A percentile compares a stretch with the other conserved stretches of the same genome.
These are phyloP conservation scores for Chrysolina americana DNA, from an alignment of 2,888 invertebrate genomes.

Conservation along the genomic window DNA sequence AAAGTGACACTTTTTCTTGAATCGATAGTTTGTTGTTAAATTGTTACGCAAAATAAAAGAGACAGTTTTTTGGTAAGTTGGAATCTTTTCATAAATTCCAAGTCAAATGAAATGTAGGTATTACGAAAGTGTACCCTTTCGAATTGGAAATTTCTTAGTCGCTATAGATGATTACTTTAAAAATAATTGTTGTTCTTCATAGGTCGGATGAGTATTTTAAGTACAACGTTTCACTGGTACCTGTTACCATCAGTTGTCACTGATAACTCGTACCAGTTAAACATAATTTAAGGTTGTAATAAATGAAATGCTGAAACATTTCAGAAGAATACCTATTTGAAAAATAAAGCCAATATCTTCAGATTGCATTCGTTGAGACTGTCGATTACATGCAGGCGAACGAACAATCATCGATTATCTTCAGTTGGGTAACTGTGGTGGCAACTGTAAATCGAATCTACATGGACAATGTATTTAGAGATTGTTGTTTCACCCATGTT, in stretches of 20 bases:
- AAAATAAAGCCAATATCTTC: neutral
- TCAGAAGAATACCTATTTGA: neutral
- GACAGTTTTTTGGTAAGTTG: constrained; percentile 15
- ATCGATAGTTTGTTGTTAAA: constrained; percentile 22
- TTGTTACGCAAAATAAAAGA: constrained; percentile 7
- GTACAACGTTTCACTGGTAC: no score
- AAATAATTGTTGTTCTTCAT: constrained; percentile 9
- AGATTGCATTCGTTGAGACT: neutral
- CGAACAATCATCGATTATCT: neutral
- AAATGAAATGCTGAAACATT: no score
- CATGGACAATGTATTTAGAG: no score
- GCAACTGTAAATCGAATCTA: neutral
- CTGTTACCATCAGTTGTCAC: no score
- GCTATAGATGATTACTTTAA: constrained; percentile 18
- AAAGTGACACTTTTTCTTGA: constrained; percentile 21
- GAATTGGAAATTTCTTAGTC: constrained; percentile 22
- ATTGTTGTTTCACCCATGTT: no score
- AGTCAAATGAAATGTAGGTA: constrained; percentile 25
- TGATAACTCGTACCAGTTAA: no score
- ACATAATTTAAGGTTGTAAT: no score
- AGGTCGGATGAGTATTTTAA: neutral
- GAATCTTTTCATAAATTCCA: constrained; percentile 30
- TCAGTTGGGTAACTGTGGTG: neutral
- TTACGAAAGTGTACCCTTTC: constrained; percentile 26
- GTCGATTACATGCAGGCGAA: constrained; percentile 6